Conservation (phyloP, 2,113 vertebrate genomes). For the Poicephalus meyeri region DNA sequence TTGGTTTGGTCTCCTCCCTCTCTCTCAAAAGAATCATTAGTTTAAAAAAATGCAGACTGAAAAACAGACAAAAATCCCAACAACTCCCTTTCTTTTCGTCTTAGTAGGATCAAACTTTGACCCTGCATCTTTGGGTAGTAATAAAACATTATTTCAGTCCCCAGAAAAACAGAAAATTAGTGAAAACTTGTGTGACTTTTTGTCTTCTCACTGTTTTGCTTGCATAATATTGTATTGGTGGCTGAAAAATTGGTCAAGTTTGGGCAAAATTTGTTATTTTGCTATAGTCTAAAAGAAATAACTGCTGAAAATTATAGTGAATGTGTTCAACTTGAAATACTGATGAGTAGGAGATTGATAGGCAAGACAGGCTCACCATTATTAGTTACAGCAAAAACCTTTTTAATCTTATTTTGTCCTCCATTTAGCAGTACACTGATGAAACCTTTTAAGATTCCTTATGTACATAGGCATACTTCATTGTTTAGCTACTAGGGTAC, state of each 20-base stretch:
- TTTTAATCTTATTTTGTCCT: neutral
- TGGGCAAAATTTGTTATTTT: neutral
- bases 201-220: rapidly evolving
- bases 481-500: neutral
- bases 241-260: neutral
- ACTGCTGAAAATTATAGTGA: neutral
- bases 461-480: too few relatives aligned
- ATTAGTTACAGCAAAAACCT: neutral
- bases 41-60: neutral
- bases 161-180: neutral
- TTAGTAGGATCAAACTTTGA: neutral
- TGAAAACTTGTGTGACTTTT: neutral
- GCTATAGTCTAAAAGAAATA: neutral
- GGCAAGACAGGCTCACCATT: neutral
- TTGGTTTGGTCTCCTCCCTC: neutral
- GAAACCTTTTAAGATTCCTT: neutral
- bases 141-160: neutral
- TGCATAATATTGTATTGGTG: neutral
- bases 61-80: neutral
- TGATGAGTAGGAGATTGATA: neutral
- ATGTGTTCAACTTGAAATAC: neutral
- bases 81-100: rapidly evolving
- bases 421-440: neutral
- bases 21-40: neutral
- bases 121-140: neutral